Conservation (phyloP, 2,888 invertebrate genomes). For the Heliconius cydno region DNA sequence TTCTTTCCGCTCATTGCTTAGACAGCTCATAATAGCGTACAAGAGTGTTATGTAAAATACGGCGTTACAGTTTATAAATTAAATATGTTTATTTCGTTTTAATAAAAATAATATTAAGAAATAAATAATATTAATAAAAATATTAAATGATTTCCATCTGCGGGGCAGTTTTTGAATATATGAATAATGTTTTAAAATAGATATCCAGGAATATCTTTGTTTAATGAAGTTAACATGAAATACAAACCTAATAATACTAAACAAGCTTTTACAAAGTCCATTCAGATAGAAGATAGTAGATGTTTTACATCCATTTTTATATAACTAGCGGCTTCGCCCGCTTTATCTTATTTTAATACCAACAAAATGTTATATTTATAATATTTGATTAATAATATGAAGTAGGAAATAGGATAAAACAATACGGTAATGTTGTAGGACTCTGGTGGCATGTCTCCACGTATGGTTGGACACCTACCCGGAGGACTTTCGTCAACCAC, state of each 20-base stretch:
- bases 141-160: not conserved
- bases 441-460: slow-evolving; percentile 94
- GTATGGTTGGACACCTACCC: slow-evolving; percentile 99
- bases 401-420: not conserved
- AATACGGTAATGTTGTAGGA: slow-evolving; percentile 75
- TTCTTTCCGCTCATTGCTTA: slow-evolving; percentile 27
- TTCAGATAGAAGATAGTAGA: not conserved
- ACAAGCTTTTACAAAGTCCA: not conserved
- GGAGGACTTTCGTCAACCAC: slow-evolving; percentile 94
- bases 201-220: not conserved
- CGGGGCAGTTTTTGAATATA: not conserved
- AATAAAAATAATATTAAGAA: not conserved
- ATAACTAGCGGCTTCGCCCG: not conserved
- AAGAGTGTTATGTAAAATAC: not conserved
- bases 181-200: too few relatives aligned
- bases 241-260: not conserved
- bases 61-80: not conserved
- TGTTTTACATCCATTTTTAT: not conserved
- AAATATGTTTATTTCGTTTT: not conserved
- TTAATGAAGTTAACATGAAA: not conserved
- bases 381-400: not conserved
- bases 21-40: slow-evolving; percentile 7
- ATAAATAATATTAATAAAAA: not conserved
- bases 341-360: too few relatives aligned
- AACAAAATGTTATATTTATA: too few relatives aligned